A percentile compares a stretch with the other conserved stretches of the same genome.
Evolutionary conservation across 2,888 invertebrate genomes (phyloP).

Genomic region (Pristionchus exspectatus): DNA sequence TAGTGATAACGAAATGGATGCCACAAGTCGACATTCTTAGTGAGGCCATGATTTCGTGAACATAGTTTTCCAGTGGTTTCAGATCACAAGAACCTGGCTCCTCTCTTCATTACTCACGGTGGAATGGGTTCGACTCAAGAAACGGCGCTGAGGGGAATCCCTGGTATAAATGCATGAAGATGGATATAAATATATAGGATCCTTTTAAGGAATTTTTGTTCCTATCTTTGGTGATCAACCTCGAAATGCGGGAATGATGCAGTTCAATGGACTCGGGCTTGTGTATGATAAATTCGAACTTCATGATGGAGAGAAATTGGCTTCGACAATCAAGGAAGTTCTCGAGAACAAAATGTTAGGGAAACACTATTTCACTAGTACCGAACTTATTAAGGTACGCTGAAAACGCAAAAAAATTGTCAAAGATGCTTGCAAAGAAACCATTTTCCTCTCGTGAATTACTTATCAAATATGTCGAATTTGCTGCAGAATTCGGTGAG

Average conservation of each 20-base stretch:
- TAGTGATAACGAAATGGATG: slow-evolving; percentile 16
- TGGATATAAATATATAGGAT: not conserved
- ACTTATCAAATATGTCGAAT: not conserved
- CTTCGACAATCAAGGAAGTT: not conserved
- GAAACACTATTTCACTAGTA: not conserved
- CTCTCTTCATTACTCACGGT: slow-evolving; percentile 37
- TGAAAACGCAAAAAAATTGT: not conserved
- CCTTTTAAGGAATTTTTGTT: not conserved
- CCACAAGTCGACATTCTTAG: slow-evolving; percentile 16
- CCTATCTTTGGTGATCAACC: slow-evolving; percentile 15
- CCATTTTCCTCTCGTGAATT: not conserved
- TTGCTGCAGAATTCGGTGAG: slow-evolving; percentile 18
- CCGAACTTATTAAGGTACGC: not conserved
- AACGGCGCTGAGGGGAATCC: not conserved
- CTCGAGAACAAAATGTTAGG: not conserved
- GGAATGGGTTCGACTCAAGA: slow-evolving; percentile 30
- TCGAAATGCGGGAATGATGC: not conserved
- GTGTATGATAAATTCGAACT: not conserved
- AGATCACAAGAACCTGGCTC: not conserved
- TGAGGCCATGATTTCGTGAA: not conserved
- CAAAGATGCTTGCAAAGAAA: slow-evolving; percentile 23
- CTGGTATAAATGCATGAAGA: not conserved
- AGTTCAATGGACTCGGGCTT: not conserved
- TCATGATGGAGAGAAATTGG: not conserved
- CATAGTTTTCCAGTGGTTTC: no score